Evolutionary conservation across 2,797 vertebrate species (phyloP).

Genomic region (Tragelaphus oryx): DNA sequence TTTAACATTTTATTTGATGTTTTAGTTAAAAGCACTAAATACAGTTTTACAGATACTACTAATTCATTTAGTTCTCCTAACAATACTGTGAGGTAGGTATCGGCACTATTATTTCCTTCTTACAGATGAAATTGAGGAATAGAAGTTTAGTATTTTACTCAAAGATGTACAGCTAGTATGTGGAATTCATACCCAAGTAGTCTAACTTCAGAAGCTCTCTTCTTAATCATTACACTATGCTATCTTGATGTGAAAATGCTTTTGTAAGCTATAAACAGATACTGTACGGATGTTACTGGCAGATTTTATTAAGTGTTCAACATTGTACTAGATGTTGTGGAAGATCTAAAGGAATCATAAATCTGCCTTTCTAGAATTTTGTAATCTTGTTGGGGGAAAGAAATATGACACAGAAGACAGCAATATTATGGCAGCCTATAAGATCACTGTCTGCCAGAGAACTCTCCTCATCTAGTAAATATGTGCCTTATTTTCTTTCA

Average conservation of each 20-base stretch:
- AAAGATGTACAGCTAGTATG: background rate
- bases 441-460: background rate
- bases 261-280: background rate
- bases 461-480: background rate
- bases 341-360: constrained; percentile 27
- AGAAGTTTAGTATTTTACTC: background rate
- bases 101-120: background rate
- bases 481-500: background rate
- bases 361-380: background rate
- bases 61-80: constrained; percentile 25
- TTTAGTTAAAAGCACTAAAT: background rate
- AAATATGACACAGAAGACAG: background rate
- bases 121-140: constrained; percentile 14
- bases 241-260: constrained; percentile 3
- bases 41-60: constrained; percentile 33
- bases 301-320: constrained; percentile 3
- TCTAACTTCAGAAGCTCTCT: constrained; percentile 1
- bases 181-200: background rate
- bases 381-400: background rate
- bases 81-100: background rate
- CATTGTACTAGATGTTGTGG: constrained; percentile 13
- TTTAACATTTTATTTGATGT: constrained; percentile 11
- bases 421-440: background rate
- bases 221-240: constrained; percentile 5
- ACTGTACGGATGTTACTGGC: background rate